These are phyloP conservation scores for Sapayoa aenigma DNA, from an alignment of 2,113 vertebrate species.

Conservation along the genomic window DNA sequence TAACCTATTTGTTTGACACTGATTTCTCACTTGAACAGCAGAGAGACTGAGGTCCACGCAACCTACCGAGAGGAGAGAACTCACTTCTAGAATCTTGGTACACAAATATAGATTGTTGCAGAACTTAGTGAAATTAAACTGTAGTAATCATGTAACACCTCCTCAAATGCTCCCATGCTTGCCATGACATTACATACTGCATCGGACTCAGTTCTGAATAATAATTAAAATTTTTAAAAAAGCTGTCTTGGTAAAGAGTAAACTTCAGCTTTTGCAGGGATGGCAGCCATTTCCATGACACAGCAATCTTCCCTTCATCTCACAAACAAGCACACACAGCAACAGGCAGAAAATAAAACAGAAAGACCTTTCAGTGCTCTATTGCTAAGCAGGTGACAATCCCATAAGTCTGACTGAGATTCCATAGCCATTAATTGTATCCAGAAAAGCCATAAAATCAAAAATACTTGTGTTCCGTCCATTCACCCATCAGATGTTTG, in stretches of 20 bases:
- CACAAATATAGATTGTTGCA: not conserved
- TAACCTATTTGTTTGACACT: not conserved
- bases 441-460: not conserved
- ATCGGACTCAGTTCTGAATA: not conserved
- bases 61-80: not conserved
- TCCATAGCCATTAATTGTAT: not conserved
- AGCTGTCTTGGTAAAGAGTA: not conserved
- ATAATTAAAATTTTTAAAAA: not conserved
- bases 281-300: not conserved
- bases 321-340: not conserved
- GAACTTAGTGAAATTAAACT: not conserved
- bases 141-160: not conserved
- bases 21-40: not conserved
- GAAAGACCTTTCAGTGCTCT: not conserved
- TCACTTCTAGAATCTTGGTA: not conserved
- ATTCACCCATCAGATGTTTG: not conserved
- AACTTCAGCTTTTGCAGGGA: not conserved
- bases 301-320: not conserved
- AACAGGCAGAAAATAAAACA: not conserved
- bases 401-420: not conserved
- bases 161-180: not conserved
- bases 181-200: not conserved
- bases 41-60: not conserved
- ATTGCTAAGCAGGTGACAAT: not conserved
- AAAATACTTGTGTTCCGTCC: not conserved